phyloP scores from a whole-genome alignment of 2,888 invertebrate genomes.

The Rhogogaster chlorosoma region DNA sequence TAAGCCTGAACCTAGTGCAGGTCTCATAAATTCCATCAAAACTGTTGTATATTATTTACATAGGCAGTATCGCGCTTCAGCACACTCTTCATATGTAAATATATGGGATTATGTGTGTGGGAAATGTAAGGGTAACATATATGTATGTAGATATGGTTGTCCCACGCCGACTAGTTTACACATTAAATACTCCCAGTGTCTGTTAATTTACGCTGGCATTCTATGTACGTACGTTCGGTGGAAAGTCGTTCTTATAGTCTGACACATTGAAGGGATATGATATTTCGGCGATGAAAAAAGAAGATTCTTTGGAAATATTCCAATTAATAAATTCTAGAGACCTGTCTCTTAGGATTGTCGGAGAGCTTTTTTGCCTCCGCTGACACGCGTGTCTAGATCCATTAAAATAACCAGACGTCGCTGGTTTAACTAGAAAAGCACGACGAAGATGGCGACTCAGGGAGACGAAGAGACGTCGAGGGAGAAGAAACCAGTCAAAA shows the following conservation, averaged over 20 bases:
- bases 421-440: conserved; percentile 5
- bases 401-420: conserved; percentile 31
- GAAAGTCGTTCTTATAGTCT: neutral
- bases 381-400: conserved; percentile 39
- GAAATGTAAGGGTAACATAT: conserved; percentile 13
- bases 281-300: neutral
- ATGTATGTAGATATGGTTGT: neutral
- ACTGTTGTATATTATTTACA: conserved; percentile 9
- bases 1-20: neutral
- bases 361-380: neutral
- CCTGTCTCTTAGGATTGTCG: conserved; percentile 2
- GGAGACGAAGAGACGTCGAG: neutral
- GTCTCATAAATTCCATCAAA: conserved; percentile 2
- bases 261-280: neutral
- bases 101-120: neutral
- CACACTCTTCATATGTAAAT: conserved; percentile 1
- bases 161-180: conserved; percentile 29
- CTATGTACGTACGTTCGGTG: neutral
- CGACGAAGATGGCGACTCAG: neutral
- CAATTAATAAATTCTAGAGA: conserved; percentile 29
- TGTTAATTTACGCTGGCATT: neutral
- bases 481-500: conserved; percentile 33
- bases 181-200: neutral
- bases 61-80: conserved; percentile 21
- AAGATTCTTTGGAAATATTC: conserved; percentile 30